Percentiles rank a stretch among this genome's conserved stretches.
Conservation (phyloP, 2,888 invertebrate species). For the Mesodorylaimus sp. region DNA sequence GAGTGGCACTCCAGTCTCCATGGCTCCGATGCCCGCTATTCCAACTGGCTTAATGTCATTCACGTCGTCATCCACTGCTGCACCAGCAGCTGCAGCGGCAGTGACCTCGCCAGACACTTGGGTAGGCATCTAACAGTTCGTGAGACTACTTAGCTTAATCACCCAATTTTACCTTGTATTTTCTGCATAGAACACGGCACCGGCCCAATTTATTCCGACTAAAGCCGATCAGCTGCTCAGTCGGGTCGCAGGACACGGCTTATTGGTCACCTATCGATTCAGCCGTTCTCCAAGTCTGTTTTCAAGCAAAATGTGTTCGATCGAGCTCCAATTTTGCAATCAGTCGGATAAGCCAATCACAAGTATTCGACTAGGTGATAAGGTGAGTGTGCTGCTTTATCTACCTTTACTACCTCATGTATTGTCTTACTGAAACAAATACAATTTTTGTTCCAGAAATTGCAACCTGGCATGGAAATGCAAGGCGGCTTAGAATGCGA, state of each 20-base stretch:
- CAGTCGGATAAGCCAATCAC: slow-evolving; percentile 45
- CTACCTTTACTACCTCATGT: background rate
- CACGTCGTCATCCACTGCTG: too few species aligned
- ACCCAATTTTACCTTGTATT: too few species aligned
- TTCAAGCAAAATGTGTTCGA: slow-evolving; percentile 57
- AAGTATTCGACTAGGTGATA: slow-evolving; percentile 50
- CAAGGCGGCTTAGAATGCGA: slow-evolving; percentile 55
- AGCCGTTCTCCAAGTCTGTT: slow-evolving; percentile 60
- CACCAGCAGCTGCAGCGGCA: background rate
- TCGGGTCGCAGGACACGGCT: slow-evolving; percentile 34
- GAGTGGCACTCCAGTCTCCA: background rate
- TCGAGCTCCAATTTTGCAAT: slow-evolving; percentile 62
- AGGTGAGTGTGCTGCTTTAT: slow-evolving; percentile 39
- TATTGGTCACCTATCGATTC: slow-evolving; percentile 42
- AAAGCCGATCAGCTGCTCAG: slow-evolving; percentile 29
- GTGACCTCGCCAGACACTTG: background rate
- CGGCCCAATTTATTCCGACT: slow-evolving; percentile 12
- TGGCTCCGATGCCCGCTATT: background rate
- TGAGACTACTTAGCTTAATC: too few species aligned
- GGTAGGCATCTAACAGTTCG: too few species aligned
- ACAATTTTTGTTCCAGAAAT: slow-evolving; percentile 37
- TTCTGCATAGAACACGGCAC: slow-evolving; percentile 11
- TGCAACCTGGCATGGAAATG: slow-evolving; percentile 51
- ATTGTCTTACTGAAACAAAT: too few species aligned
- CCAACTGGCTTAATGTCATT: background rate